Conservation (phyloP, 1,140 invertebrate genomes). For the Agrypnia vestita region DNA sequence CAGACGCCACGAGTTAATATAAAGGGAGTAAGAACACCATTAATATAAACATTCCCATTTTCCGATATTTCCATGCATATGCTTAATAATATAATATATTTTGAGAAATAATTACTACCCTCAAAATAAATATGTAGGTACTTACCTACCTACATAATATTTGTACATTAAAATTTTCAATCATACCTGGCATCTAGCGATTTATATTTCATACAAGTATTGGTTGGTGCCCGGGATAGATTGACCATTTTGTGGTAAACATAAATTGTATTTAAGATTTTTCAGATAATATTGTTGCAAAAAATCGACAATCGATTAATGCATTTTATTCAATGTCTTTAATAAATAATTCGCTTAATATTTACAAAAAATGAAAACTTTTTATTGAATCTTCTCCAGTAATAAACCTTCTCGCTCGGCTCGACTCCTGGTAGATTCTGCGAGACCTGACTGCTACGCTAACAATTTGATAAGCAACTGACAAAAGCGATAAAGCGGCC, state of each 20-base stretch:
- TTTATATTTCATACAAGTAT: neutral
- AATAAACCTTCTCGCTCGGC: slow-evolving; percentile 16
- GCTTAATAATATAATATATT: no score
- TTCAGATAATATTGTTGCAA: neutral
- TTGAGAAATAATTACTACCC: no score
- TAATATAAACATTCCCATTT: no score
- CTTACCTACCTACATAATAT: no score
- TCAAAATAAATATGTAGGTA: no score
- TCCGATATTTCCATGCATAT: no score
- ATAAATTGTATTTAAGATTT: neutral
- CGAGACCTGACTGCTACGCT: slow-evolving; percentile 45
- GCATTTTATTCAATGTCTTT: neutral
- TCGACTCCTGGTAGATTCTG: slow-evolving; percentile 43
- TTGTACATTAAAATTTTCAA: no score
- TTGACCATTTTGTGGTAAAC: neutral
- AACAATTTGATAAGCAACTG: slow-evolving; percentile 5
- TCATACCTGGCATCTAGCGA: slow-evolving; percentile 11
- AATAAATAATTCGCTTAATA: neutral
- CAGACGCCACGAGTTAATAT: no score
- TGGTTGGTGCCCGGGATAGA: neutral
- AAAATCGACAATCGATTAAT: neutral
- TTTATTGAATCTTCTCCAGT: no score
- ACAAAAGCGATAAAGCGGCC: slow-evolving; percentile 6
- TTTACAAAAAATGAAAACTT: no score
- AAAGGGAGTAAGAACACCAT: no score